Percentiles rank a stretch among this genome's conserved stretches.
phyloP scores from a whole-genome alignment of 1,140 invertebrate species.

The Paraescarpia echinospica region DNA sequence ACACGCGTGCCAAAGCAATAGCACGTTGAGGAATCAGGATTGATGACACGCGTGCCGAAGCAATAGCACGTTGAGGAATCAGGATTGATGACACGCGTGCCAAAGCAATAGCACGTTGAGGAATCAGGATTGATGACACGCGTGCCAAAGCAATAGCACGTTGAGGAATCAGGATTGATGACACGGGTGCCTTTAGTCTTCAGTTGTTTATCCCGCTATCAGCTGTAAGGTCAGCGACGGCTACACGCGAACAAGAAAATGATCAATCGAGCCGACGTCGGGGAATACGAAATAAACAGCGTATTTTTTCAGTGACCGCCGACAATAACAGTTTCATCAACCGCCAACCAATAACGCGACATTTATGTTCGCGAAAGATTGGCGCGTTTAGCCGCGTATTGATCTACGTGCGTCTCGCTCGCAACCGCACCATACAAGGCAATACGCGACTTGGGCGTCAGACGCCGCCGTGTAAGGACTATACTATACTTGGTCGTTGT shows the following conservation, averaged over 20 bases:
- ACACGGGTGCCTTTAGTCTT: background rate
- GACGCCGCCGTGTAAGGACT: background rate
- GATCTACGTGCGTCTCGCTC: background rate
- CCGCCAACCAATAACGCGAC: background rate
- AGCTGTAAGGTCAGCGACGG: background rate
- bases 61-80: too few relatives aligned
- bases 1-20: too few relatives aligned
- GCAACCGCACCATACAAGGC: background rate
- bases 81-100: too few relatives aligned
- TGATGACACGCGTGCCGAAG: too few relatives aligned
- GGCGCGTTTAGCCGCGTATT: background rate
- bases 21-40: too few relatives aligned
- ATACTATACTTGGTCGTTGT: background rate
- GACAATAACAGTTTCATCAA: slow-evolving; percentile 1
- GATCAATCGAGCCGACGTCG: background rate
- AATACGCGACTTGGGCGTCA: background rate
- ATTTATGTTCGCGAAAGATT: background rate
- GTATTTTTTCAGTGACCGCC: background rate
- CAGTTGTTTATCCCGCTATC: background rate
- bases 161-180: background rate
- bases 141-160: background rate
- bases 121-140: background rate
- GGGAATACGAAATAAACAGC: background rate
- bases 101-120: too few relatives aligned
- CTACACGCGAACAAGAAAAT: background rate